These are phyloP conservation scores for Pteropus alecto DNA, from an alignment of 2,113 vertebrate genomes.

Conservation along the genomic window DNA sequence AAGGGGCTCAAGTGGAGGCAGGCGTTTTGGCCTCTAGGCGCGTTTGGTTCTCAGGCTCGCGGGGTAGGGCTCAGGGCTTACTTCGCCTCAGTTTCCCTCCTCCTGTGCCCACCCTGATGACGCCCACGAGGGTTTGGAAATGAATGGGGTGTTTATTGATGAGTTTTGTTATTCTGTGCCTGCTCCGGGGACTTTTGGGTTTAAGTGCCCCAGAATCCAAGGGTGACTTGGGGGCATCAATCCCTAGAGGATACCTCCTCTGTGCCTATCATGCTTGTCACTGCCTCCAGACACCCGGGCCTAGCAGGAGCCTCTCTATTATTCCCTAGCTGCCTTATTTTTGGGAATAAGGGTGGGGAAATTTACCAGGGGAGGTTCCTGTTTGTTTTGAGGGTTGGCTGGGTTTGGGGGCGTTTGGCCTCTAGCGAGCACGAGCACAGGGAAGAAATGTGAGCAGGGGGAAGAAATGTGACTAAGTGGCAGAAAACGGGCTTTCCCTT, in stretches of 20 bases:
- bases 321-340: background rate
- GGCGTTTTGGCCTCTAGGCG: background rate
- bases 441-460: background rate
- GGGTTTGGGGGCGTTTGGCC: conserved; percentile 47
- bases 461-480: conserved; percentile 43
- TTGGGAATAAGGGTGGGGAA: background rate
- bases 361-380: background rate
- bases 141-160: too few relatives aligned
- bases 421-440: background rate
- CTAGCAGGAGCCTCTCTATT: background rate
- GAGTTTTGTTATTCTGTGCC: background rate
- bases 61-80: too few relatives aligned
- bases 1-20: background rate
- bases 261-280: rapidly evolving
- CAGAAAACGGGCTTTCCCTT: conserved; percentile 39
- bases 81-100: background rate
- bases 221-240: background rate
- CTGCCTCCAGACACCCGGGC: background rate
- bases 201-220: background rate
- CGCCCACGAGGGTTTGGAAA: background rate
- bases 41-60: background rate
- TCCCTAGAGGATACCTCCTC: background rate
- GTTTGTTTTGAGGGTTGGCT: conserved; percentile 39
- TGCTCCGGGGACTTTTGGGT: background rate
- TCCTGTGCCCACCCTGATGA: too few relatives aligned